These are phyloP conservation scores for Leptobrachium leishanense DNA, from an alignment of 2,113 vertebrate species.

Conservation along the genomic window DNA sequence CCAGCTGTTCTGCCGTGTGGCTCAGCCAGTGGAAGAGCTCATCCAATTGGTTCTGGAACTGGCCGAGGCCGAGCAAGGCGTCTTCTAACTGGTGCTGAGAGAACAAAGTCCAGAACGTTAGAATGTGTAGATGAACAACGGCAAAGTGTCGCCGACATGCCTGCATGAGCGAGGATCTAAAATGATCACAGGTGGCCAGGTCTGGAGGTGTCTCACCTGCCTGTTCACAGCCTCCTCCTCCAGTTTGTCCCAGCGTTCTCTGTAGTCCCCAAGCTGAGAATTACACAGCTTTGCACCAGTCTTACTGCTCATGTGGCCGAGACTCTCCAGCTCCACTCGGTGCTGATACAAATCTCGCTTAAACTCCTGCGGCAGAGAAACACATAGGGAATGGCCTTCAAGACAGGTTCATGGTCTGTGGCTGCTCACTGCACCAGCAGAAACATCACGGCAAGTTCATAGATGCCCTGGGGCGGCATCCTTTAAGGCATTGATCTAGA, in stretches of 20 bases:
- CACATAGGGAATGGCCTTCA: not conserved
- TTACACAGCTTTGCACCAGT: slow-evolving; percentile 54
- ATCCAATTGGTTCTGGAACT: slow-evolving; percentile 83
- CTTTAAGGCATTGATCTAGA: too few relatives aligned
- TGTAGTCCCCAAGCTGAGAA: slow-evolving; percentile 66
- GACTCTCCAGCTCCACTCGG: slow-evolving; percentile 84
- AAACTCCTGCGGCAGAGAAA: slow-evolving; percentile 67
- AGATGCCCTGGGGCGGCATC: not conserved
- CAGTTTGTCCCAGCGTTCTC: slow-evolving; percentile 78
- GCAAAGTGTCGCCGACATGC: too few relatives aligned
- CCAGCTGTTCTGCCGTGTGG: slow-evolving; percentile 72
- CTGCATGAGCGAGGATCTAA: too few relatives aligned
- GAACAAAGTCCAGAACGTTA: too few relatives aligned
- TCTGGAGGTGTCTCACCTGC: slow-evolving; percentile 66
- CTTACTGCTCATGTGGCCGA: slow-evolving; percentile 69
- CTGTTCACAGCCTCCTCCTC: slow-evolving; percentile 78
- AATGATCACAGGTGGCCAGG: too few relatives aligned
- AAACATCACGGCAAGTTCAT: not conserved
- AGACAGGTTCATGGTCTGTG: rapidly evolving
- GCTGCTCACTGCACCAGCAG: too few relatives aligned
- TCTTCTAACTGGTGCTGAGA: slow-evolving; percentile 82
- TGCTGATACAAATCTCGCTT: slow-evolving; percentile 85
- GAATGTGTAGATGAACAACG: too few relatives aligned
- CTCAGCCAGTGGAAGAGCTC: slow-evolving; percentile 81
- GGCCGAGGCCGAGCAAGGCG: slow-evolving; percentile 80